Evolutionary conservation across 53 echinoderm and acorn worm genomes (phyloP), one percentile per base, ranked within the genome.

Genomic region (Holothuria leucospilota): DNA sequence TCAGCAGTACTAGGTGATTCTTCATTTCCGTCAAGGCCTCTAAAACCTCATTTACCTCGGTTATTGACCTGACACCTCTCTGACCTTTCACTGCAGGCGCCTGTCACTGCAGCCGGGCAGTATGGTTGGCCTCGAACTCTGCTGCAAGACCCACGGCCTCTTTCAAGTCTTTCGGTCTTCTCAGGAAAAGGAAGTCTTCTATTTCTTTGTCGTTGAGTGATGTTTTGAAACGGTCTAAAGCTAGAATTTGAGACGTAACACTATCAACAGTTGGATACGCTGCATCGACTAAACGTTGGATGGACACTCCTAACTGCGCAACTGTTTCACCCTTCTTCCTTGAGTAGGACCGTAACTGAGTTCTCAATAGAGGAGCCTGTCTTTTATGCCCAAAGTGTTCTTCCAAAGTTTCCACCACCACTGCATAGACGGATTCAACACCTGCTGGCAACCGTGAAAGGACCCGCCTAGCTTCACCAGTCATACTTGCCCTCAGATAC

Each of bases 381-480:
- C n/a, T 18, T 18, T n/a, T 2, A 20, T 62, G 73, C 39, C 73
- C 73, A 42, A 73, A 73, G 23, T 73, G 73, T 13, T 42, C 46
- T 13, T 73, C 73, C 39, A 73, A 73, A 0, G 73, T 73, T 39
- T 73, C 46, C 16, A 34, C 42, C 46, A 73, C 46, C 41, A 73
- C 38, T 40, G 39, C 13, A 42, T 8, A 73, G 13, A 38, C 40
- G 13, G 73, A 40, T 18, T 13, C 38, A 73, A 39, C 3, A 42
- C 73, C 73, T 40, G 14, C 39, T 16, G 39, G 73, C 73, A 73
- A 42, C 39, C 38, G 42, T 39, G 73, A 39, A 39, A 73, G 46
- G 34, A 73, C 73, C 73, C 23, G 13, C 20, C 73, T 73, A 73
- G 73, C 46, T 73, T 73, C 73, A 40, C 73, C 39, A 39, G 73